Evolutionary conservation across 2,113 vertebrate genomes (phyloP).

Genomic region (Platichthys flesus): DNA sequence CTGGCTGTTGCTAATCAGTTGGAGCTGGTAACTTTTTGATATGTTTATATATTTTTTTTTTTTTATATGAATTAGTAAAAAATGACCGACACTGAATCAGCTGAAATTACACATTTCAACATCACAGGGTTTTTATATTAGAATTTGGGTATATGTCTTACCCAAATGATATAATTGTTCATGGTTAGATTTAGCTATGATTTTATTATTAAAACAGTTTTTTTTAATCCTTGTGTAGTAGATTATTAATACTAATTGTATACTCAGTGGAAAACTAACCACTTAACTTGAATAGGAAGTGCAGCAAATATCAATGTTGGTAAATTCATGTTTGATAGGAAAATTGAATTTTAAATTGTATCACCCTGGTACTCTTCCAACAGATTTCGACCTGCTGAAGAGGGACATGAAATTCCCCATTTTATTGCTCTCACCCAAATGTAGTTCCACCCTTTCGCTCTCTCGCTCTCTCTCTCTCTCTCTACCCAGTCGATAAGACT

Average conservation of each 20-base stretch:
- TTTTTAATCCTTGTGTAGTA: not conserved
- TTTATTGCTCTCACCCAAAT: conserved; percentile 38
- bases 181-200: not conserved
- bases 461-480: conserved; percentile 35
- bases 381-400: conserved; percentile 31
- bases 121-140: no score
- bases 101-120: no score
- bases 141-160: conserved; percentile 4
- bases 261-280: not conserved
- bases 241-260: not conserved
- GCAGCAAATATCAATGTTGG: no score
- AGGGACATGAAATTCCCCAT: conserved; percentile 45
- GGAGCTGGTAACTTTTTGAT: not conserved
- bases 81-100: not conserved
- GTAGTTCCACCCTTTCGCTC: conserved; percentile 1
- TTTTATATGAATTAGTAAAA: conserved; percentile 22
- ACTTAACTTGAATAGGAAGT: no score
- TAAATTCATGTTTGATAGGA: conserved; percentile 6
- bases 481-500: conserved; percentile 71
- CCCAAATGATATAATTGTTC: not conserved
- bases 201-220: not conserved
- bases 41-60: not conserved
- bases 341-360: conserved; percentile 16
- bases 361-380: conserved; percentile 10
- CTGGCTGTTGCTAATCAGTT: conserved; percentile 23